Percentiles rank a stretch among this genome's conserved stretches.
These are phyloP conservation scores for Solenopsis invicta DNA, from an alignment of 1,140 invertebrate species.

Conservation along the genomic window DNA sequence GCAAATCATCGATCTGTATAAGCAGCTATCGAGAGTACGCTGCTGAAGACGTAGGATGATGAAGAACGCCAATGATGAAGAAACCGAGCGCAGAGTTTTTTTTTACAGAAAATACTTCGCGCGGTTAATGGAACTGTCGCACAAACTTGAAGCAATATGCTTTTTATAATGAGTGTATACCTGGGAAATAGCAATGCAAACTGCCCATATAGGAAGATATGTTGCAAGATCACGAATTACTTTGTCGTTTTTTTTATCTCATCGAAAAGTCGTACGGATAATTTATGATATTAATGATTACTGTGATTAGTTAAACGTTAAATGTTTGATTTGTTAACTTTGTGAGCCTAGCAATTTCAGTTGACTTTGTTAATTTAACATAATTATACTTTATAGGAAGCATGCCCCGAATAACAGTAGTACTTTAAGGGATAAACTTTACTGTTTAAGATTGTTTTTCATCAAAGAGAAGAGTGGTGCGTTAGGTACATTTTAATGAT, in stretches of 20 bases:
- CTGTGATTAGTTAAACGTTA: neutral
- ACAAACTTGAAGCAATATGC: neutral
- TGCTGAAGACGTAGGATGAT: conserved; percentile 25
- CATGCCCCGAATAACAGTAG: neutral
- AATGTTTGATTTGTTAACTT: neutral
- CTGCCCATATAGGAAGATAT: conserved; percentile 21
- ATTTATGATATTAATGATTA: conserved; percentile 6
- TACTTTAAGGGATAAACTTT: neutral
- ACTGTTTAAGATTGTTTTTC: neutral
- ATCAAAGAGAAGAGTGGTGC: neutral
- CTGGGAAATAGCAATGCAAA: neutral
- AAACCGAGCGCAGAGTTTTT: neutral
- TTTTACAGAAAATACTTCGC: neutral
- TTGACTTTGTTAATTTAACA: neutral
- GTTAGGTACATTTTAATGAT: neutral
- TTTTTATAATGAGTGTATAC: conserved; percentile 11
- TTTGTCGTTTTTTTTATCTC: neutral
- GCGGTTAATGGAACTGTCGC: neutral
- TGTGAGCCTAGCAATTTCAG: neutral
- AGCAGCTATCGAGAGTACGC: conserved; percentile 69
- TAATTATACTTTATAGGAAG: neutral
- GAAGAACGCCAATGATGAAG: neutral
- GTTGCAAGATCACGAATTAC: neutral
- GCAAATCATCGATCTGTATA: conserved; percentile 78
- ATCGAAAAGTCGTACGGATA: neutral